phyloP scores from a whole-genome alignment of 2,113 vertebrate species.

The Myotis davidii region DNA sequence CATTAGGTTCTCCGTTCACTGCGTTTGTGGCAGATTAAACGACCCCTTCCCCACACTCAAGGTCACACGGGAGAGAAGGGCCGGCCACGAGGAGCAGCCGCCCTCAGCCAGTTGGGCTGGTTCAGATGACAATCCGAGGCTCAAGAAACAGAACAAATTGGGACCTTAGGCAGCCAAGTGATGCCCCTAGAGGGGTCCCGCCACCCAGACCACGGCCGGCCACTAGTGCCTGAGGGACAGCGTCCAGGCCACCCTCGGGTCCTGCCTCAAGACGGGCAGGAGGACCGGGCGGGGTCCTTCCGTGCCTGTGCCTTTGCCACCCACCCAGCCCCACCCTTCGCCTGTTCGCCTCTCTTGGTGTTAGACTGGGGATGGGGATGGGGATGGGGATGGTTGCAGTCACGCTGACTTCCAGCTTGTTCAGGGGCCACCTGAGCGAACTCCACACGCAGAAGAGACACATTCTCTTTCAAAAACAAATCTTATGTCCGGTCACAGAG shows the following conservation, averaged over 20 bases:
- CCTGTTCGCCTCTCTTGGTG: not conserved
- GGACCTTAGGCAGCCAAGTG: not conserved
- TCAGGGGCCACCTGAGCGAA: not conserved
- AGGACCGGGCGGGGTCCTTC: fast-evolving
- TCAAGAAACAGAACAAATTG: not conserved
- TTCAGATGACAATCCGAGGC: not conserved
- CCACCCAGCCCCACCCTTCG: no score
- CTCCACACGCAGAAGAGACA: not conserved
- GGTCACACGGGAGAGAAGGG: not conserved
- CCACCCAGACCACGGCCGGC: not conserved
- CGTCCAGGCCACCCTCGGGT: not conserved
- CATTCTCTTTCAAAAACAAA: not conserved
- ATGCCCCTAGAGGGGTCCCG: not conserved
- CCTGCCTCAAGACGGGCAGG: not conserved
- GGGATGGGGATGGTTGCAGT: not conserved
- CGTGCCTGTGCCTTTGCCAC: not conserved
- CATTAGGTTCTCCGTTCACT: not conserved
- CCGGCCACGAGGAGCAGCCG: not conserved
- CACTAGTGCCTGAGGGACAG: not conserved
- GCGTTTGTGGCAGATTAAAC: not conserved
- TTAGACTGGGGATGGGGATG: no score
- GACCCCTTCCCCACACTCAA: not conserved
- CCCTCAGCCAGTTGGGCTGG: not conserved
- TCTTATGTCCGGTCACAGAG: not conserved
- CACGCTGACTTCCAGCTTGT: not conserved